Evolutionary conservation across 1,140 invertebrate genomes (phyloP), one percentile per base, ranked within the genome.

Genomic region (Ephestia elutella): DNA sequence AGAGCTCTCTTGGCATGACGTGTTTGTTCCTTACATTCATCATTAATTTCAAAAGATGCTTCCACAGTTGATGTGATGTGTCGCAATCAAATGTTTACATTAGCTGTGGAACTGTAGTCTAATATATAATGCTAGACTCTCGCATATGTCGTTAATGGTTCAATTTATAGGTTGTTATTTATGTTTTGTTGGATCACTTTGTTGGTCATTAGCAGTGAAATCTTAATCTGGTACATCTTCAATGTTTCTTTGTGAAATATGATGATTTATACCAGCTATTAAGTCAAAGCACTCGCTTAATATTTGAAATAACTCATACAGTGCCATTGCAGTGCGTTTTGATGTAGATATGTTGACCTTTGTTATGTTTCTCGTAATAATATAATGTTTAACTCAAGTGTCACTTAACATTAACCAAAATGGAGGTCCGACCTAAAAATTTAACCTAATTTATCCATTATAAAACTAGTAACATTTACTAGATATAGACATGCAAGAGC

Each of bases 101-200:
- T 25, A 44, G n/a, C n/a, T 15, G 7, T 17, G 38, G 13, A 44
- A 44, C 15, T 17, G 38, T 44, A 44, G 13, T 17, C 15, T 44
- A 44, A 44, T 15, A 15, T 15, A 44, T 53, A 56, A 30, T n/a
- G 49, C 11, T 21, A n/a, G 19, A 53, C 50, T 25, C 50, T 53
- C 1, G 20, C 50, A 53, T 59, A 62, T 65, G 66, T 66, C 68
- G 64, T 73, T 75, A 73, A 73, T 76, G 71, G 65, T 65, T 65
- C 58, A 65, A 74, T 77, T 77, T 72, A 77, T 77, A 59, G 70
- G 49, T 59, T 63, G 67, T 69, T 68, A 70, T 71, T 66, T 68
- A 62, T 62, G 63, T 50, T 64, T 64, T 70, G 60, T 70, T 44
- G 48, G 61, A 55, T 62, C 61, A 60, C 55, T 63, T 51, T 56